These are phyloP conservation scores for Synergus gifuensis DNA, from an alignment of 2,888 invertebrate species.

Conservation along the genomic window DNA sequence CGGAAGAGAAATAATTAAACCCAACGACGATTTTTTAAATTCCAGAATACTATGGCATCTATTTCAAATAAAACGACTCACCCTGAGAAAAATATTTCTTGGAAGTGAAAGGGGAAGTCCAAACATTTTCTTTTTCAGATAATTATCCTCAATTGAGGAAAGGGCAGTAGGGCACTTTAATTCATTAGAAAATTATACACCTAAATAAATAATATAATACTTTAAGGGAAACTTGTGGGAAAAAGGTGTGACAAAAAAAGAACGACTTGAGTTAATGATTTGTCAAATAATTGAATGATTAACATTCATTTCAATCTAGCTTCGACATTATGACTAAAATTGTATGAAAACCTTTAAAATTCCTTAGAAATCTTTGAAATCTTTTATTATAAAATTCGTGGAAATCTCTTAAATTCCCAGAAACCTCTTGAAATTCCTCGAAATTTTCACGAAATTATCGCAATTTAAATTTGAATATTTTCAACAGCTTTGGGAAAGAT, in stretches of 20 bases:
- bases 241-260: neutral
- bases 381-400: too few species aligned
- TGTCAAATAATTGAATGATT: neutral
- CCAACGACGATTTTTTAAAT: constrained; percentile 22
- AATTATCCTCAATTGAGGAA: neutral
- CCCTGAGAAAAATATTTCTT: constrained; percentile 21
- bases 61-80: constrained; percentile 31
- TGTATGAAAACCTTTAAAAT: too few species aligned
- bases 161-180: neutral
- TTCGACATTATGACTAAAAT: neutral
- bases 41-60: constrained; percentile 20
- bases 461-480: constrained; percentile 10
- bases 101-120: neutral
- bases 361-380: too few species aligned
- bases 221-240: neutral
- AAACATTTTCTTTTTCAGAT: neutral
- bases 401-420: too few species aligned
- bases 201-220: neutral
- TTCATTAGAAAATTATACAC: neutral
- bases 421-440: too few species aligned
- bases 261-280: neutral
- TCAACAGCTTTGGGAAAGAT: constrained; percentile 40
- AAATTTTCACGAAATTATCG: neutral
- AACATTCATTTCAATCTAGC: neutral
- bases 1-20: constrained; percentile 36